Evolutionary conservation across 1,140 invertebrate genomes (phyloP), one percentile per base, ranked within the genome.

Genomic region (Orius laevigatus): DNA sequence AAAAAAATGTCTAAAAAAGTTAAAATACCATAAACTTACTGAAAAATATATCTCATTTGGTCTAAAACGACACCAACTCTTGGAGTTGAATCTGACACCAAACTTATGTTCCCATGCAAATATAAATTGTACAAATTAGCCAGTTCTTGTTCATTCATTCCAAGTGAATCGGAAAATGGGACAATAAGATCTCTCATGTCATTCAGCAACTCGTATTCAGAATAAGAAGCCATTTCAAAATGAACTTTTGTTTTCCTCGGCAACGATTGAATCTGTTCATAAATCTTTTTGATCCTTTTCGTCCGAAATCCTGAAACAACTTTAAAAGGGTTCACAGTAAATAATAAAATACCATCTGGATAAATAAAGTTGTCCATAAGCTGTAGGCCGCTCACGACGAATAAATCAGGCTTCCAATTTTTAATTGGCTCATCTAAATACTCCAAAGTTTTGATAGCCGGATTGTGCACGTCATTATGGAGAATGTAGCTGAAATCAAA

Each of bases 301-400:
- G 70, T 62, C 47, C 79, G 69, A 52, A 76, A 65, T 55, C 76
- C 81, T 79, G 49, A 16, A 62, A 60, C 60, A 25, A 51, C 35
- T 38, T 36, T 36, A n/a, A 18, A 47, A 35, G 15, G 8, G 20
- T 32, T 2, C 8, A 43, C 41, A 20, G 1, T 51, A 12, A 38
- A 38, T 38, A 38, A n/a, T 38, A 16, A 25, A 25, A 4, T 25
- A 3, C 3, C 75, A 61, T 67, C 55, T 51, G 65, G 63, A 56
- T 83, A 85, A 32, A 81, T 83, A 65, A 81, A 87, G 63, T 82
- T 88, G 61, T 91, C 86, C 84, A 91, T 85, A 81, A 89, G 84
- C 60, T 91, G 87, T 16, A 91, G 61, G 1, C 85, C 86, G 59
- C 84, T 83, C 35, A 91, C 69, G 53, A 91, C 80, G 47, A 89